Percentiles rank a stretch among this genome's conserved stretches.
Evolutionary conservation across 2,797 vertebrate species (phyloP).

Genomic region (Odontamblyopus rebecca): DNA sequence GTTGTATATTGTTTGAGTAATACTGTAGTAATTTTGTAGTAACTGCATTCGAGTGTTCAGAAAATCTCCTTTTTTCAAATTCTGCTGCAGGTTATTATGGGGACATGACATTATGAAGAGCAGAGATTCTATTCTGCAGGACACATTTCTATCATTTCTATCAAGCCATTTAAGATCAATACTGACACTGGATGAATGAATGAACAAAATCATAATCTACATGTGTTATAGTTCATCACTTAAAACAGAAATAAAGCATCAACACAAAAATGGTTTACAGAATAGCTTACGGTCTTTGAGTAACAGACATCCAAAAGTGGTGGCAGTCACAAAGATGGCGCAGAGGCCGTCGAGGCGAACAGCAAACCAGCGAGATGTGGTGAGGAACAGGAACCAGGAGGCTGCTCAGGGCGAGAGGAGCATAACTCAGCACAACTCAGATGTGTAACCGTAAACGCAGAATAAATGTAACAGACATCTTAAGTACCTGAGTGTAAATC

Average conservation of each 20-base stretch:
- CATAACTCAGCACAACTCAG: background rate
- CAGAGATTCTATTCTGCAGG: too few species aligned
- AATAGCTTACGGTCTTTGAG: constrained; percentile 80
- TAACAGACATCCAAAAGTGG: constrained; percentile 86
- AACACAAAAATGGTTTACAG: background rate
- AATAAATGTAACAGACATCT: background rate
- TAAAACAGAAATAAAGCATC: background rate
- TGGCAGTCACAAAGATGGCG: constrained; percentile 84
- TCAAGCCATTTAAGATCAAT: background rate
- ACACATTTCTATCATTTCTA: background rate
- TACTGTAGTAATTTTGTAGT: too few species aligned
- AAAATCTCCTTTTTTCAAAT: too few species aligned
- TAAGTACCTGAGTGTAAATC: constrained; percentile 89
- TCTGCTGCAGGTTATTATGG: too few species aligned
- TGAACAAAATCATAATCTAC: background rate
- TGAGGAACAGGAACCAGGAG: constrained; percentile 94
- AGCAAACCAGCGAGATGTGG: constrained; percentile 93
- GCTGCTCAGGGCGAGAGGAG: constrained; percentile 62
- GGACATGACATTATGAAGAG: too few species aligned
- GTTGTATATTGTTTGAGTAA: too few species aligned
- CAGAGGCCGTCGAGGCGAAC: constrained; percentile 92
- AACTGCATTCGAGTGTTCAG: too few species aligned
- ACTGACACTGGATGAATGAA: background rate
- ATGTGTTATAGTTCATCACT: background rate
- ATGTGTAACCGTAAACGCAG: background rate